Base-by-base conservation (phyloP, 2,797 vertebrate species). In the Bradypodion ventrale region DNA sequence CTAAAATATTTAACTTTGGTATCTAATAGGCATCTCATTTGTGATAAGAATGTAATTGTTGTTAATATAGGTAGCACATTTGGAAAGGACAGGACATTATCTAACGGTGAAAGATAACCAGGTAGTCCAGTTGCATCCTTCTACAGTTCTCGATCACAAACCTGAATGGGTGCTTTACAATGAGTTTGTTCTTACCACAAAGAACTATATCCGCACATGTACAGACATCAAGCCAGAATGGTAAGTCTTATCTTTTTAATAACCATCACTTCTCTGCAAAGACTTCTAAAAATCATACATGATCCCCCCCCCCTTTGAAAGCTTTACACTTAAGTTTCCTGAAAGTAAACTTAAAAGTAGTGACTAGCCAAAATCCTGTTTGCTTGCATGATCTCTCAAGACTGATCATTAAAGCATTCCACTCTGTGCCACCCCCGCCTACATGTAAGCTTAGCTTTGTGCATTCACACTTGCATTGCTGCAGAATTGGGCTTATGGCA, bases 101-200 rank as follows among this genome's bases (percentile, higher is more conserved):
- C 94, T 99, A 93, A 99, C 98, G 1, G 98, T 97, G 90, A 99
- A 99, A 95, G 98, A 99, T 95, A 99, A 99, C 97, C 99, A 99
- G 87, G 98, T 99, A 87, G 99, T 99, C 46, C 98, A 99, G 95
- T 94, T 99, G 92, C 98, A 99, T 95, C 99, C 98, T 21, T 99
- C 98, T 81, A 99, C 98, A 49, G 98, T 99, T 91, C 97, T 99
- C 90, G 98, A 99, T 94, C 99, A 99, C 95, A 99, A 99, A 93
- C 98, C 98, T 0, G 98, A 99, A 92, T 99, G 98, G 98, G 98
- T 99, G 91, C 97, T 99, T 77, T 99, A 99, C 94, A 99, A 99
- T 74, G 99, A 99, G 94, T 99, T 99, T 90, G 99, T 99, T 83
- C 97, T 99, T 92, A 99, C 98, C 89, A 99, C 98, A 59, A 99